Percentiles rank a stretch among this genome's conserved stretches.
These are phyloP conservation scores for Margaritifera margaritifera DNA, from an alignment of 2,888 invertebrate species.

Conservation along the genomic window DNA sequence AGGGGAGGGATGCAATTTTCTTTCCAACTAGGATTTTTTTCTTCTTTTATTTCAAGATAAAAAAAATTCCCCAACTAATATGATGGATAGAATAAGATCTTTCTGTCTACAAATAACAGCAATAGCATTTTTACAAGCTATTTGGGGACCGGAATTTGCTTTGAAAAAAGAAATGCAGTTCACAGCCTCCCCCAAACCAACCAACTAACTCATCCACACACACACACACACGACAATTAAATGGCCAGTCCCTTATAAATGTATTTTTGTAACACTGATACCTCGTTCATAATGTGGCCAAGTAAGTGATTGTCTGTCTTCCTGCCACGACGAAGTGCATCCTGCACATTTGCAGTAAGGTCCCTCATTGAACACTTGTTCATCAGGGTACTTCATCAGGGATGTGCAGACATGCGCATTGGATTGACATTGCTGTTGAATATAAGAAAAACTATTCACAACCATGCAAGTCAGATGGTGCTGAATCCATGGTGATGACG, in stretches of 20 bases:
- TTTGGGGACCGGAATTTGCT: too few species aligned
- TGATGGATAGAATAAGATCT: too few species aligned
- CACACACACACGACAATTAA: neutral
- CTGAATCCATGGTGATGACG: too few species aligned
- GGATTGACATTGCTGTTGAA: conserved; percentile 19
- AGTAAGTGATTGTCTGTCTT: conserved; percentile 27
- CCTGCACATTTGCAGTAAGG: conserved; percentile 37
- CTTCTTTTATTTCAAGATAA: too few species aligned
- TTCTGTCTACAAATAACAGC: too few species aligned
- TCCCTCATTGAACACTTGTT: conserved; percentile 36
- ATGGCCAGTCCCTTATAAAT: neutral
- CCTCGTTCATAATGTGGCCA: conserved; percentile 40
- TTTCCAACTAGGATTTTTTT: too few species aligned
- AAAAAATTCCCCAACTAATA: too few species aligned
- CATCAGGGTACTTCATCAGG: conserved; percentile 41
- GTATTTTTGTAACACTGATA: neutral
- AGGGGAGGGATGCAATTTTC: too few species aligned
- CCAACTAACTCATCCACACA: neutral
- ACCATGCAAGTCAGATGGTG: too few species aligned
- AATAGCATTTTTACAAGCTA: too few species aligned
- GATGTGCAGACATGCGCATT: conserved; percentile 44
- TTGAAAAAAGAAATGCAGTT: conserved; percentile 3
- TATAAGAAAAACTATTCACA: too few species aligned
- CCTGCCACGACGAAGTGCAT: conserved; percentile 27
- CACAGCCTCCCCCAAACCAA: too few species aligned